Percentiles rank a stretch among this genome's conserved stretches.
phyloP scores from a whole-genome alignment of 2,888 invertebrate genomes.

The Fragum fragum region DNA sequence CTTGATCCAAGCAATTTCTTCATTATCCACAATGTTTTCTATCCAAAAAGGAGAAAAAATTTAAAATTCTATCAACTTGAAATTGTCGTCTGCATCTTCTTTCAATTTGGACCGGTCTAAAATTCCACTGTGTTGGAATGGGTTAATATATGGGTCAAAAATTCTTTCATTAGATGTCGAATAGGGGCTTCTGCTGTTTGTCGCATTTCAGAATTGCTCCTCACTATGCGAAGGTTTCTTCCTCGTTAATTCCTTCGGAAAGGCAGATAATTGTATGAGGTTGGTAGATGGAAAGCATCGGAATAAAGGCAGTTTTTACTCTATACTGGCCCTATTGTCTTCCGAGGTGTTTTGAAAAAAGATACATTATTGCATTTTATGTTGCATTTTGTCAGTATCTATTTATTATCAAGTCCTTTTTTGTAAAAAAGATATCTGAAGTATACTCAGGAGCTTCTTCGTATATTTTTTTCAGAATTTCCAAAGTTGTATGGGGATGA shows the following conservation, averaged over 20 bases:
- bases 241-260: slow-evolving; percentile 76
- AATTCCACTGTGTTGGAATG: too few relatives aligned
- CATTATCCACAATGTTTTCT: too few relatives aligned
- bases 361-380: slow-evolving; percentile 49
- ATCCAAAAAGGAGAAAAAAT: too few relatives aligned
- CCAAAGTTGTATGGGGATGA: slow-evolving; percentile 81
- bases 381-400: slow-evolving; percentile 64
- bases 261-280: slow-evolving; percentile 71
- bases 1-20: too few relatives aligned
- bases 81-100: too few relatives aligned
- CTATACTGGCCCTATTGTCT: slow-evolving; percentile 76
- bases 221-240: slow-evolving; percentile 23
- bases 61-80: too few relatives aligned
- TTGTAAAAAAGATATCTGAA: slow-evolving; percentile 60
- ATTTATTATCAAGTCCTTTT: slow-evolving; percentile 67
- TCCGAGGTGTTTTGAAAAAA: slow-evolving; percentile 61
- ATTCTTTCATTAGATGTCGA: slow-evolving; percentile 43
- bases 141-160: slow-evolving; percentile 70
- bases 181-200: slow-evolving; percentile 19
- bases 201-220: slow-evolving; percentile 31
- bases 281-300: slow-evolving; percentile 79
- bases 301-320: slow-evolving; percentile 78
- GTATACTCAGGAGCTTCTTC: slow-evolving; percentile 70
- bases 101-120: too few relatives aligned
- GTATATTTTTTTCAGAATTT: slow-evolving; percentile 74